A percentile compares a stretch with the other conserved stretches of the same genome.
Evolutionary conservation across 2,888 invertebrate genomes (phyloP).

Genomic region (Dolomedes plantarius): DNA sequence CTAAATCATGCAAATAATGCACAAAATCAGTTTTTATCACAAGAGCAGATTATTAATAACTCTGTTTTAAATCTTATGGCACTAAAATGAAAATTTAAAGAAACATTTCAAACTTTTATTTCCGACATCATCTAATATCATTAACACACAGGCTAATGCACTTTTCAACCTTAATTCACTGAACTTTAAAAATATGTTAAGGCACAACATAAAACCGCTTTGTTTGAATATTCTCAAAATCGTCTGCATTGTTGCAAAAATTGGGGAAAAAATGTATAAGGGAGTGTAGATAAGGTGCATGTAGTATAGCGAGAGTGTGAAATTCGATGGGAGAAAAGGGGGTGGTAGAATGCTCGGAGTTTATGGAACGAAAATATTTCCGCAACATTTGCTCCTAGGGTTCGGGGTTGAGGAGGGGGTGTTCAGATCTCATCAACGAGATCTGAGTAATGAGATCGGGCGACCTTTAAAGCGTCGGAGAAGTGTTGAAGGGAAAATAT

Average conservation of each 20-base stretch:
- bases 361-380: constrained; percentile 59
- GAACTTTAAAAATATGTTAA: background rate
- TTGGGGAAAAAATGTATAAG: background rate
- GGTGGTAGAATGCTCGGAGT: constrained; percentile 25
- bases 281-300: background rate
- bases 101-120: too few species aligned
- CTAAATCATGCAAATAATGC: too few species aligned
- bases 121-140: background rate
- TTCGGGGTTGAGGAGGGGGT: constrained; percentile 15
- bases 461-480: constrained; percentile 12
- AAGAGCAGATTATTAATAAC: too few species aligned
- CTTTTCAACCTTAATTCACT: background rate
- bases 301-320: background rate
- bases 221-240: background rate
- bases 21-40: too few species aligned
- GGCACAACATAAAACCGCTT: background rate
- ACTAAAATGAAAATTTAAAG: too few species aligned
- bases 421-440: constrained; percentile 43
- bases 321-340: background rate
- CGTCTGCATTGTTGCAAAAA: background rate
- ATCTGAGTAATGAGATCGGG: constrained; percentile 44
- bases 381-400: constrained; percentile 37
- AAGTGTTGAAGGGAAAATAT: constrained; percentile 7
- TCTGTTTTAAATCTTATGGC: too few species aligned
- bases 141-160: background rate